Percentiles rank a stretch among this genome's conserved stretches.
Conservation (phyloP, 2,797 vertebrate genomes). For the Scolopax rusticola region DNA sequence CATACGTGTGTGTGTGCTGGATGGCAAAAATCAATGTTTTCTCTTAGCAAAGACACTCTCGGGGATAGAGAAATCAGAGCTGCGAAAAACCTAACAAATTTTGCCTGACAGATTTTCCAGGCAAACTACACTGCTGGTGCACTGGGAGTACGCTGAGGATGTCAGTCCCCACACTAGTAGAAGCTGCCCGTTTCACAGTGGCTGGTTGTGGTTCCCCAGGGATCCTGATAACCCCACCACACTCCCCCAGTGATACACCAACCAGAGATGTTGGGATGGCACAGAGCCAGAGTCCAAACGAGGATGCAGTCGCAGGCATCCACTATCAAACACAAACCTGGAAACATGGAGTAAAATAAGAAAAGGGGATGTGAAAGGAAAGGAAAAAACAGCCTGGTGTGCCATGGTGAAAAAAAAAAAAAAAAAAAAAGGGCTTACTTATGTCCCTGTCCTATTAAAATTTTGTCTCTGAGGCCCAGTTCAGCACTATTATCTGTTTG, state of each 20-base stretch:
- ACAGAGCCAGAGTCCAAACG: background rate
- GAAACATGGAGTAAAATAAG: background rate
- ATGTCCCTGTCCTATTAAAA: background rate
- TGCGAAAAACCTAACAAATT: conserved; percentile 47
- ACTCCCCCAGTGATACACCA: fast-evolving
- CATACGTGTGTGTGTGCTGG: background rate
- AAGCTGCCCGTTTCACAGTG: background rate
- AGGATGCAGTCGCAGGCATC: background rate
- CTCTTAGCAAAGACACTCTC: conserved; percentile 54
- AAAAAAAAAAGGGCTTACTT: fast-evolving
- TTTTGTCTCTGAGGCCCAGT: background rate
- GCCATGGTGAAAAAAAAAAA: background rate
- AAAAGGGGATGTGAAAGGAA: background rate
- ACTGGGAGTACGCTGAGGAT: background rate
- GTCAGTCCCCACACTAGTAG: background rate
- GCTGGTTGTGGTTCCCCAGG: background rate
- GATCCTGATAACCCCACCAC: background rate
- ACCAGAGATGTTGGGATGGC: background rate
- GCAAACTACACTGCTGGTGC: conserved; percentile 18
- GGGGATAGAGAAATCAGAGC: conserved; percentile 55
- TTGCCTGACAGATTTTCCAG: conserved; percentile 17
- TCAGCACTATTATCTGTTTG: background rate
- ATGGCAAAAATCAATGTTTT: conserved; percentile 59
- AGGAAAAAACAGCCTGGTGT: background rate
- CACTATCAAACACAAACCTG: fast-evolving